Percentiles rank a stretch among this genome's conserved stretches.
Conservation (phyloP, 2,888 invertebrate species). For the Drosophila hawaiiensis region DNA sequence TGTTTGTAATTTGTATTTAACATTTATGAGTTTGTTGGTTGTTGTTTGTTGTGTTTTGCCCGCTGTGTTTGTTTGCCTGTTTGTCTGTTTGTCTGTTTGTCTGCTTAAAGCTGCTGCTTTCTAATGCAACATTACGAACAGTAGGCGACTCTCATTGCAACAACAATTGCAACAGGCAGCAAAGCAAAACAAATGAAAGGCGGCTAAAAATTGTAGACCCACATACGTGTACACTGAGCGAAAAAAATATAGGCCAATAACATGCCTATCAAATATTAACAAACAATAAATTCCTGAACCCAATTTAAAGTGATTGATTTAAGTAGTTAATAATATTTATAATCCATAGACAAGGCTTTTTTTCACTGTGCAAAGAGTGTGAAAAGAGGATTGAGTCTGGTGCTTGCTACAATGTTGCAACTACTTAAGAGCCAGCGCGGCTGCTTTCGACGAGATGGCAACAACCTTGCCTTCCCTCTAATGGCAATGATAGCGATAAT, state of each 20-base stretch:
- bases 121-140: conserved; percentile 52
- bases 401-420: conserved; percentile 70
- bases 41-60: neutral
- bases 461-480: conserved; percentile 66
- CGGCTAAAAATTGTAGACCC: conserved; percentile 36
- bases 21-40: conserved; percentile 31
- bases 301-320: neutral
- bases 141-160: conserved; percentile 38
- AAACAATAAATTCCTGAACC: neutral
- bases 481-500: conserved; percentile 30
- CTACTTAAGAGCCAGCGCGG: conserved; percentile 51
- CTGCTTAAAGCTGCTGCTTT: conserved; percentile 44
- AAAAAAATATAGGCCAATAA: neutral
- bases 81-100: conserved; percentile 19
- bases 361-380: neutral
- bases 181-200: conserved; percentile 42
- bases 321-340: neutral
- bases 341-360: neutral
- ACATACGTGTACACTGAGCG: conserved; percentile 16
- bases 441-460: conserved; percentile 51
- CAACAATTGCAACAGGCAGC: conserved; percentile 7
- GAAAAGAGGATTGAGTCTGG: conserved; percentile 1
- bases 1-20: conserved; percentile 5
- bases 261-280: neutral
- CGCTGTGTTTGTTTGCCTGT: conserved; percentile 13